Conservation (phyloP, 92 coral and sea anemone species). For the Actinostola sp. region DNA sequence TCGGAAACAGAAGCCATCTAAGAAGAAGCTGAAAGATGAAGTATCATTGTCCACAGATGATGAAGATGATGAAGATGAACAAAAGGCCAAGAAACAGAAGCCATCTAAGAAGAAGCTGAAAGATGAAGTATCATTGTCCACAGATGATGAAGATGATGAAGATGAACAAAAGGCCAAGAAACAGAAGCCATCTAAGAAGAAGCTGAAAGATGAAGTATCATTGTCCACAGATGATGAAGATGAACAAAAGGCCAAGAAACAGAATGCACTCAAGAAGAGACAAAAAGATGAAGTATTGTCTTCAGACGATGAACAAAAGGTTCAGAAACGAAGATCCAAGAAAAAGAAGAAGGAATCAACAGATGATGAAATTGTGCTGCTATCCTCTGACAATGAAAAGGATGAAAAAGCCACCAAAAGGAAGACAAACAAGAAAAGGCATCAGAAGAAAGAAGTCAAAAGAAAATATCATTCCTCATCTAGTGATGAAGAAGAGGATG, state of each 20-base stretch:
- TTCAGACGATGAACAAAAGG: neutral
- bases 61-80: neutral
- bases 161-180: neutral
- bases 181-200: neutral
- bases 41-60: neutral
- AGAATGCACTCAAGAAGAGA: neutral
- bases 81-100: neutral
- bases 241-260: neutral
- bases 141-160: conserved; percentile 4
- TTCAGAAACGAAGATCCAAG: neutral
- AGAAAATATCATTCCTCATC: neutral
- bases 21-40: conserved; percentile 1
- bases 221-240: conserved; percentile 8
- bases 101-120: neutral
- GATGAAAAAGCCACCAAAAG: neutral
- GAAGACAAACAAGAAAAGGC: no score
- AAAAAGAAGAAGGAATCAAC: conserved; percentile 9
- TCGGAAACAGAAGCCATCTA: conserved; percentile 10
- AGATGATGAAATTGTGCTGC: neutral
- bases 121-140: neutral
- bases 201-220: neutral
- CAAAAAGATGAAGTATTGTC: neutral
- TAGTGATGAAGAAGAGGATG: conserved; percentile 8
- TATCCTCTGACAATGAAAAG: neutral
- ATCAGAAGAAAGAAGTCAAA: neutral